Percentiles rank a stretch among this genome's conserved stretches.
Conservation (phyloP, 2,888 invertebrate species). For the Gryllus longicercus region DNA sequence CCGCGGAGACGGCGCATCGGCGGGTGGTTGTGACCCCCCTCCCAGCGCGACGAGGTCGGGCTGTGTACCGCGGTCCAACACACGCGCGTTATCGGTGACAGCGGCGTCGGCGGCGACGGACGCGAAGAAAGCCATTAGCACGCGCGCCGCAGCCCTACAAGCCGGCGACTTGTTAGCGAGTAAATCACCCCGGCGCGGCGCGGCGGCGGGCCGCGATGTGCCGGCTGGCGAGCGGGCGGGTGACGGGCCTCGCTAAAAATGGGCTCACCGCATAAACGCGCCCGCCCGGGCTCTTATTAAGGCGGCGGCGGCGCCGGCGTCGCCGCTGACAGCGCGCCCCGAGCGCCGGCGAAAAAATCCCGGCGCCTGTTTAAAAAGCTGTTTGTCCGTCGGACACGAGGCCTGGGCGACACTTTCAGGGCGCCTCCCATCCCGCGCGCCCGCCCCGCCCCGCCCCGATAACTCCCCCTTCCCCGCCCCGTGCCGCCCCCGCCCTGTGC, state of each 20-base stretch:
- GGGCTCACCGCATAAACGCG: not conserved
- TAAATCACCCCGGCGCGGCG: not conserved
- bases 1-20: too few relatives aligned
- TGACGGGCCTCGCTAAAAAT: not conserved
- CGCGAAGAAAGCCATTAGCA: slow-evolving; percentile 11
- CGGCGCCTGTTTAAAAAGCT: slow-evolving; percentile 1
- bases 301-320: not conserved
- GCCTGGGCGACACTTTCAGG: not conserved
- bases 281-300: slow-evolving; percentile 5
- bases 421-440: not conserved
- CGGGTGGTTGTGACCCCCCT: too few relatives aligned
- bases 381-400: slow-evolving; percentile 8
- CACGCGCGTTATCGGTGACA: too few relatives aligned
- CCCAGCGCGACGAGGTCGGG: too few relatives aligned
- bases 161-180: not conserved
- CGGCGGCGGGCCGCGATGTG: not conserved
- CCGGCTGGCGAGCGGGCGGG: too few relatives aligned
- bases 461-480: too few relatives aligned
- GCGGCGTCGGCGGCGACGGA: too few relatives aligned
- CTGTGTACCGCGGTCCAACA: too few relatives aligned
- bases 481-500: not conserved
- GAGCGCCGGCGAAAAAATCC: not conserved
- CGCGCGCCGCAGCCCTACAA: not conserved
- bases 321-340: not conserved
- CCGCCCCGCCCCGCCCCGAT: not conserved